phyloP scores from a whole-genome alignment of 2,113 vertebrate species.

The Perca fluviatilis region DNA sequence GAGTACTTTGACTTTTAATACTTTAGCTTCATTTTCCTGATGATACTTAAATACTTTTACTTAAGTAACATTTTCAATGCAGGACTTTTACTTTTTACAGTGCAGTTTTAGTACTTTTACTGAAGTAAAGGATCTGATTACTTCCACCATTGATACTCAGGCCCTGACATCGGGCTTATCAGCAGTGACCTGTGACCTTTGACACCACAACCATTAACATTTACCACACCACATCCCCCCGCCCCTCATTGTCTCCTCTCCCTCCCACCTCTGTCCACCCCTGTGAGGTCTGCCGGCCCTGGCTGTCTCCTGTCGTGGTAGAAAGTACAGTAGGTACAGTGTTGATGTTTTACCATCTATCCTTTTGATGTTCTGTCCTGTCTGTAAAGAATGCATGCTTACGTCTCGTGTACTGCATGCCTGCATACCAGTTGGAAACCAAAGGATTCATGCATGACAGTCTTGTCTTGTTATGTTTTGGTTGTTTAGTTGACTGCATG shows the following conservation, averaged over 20 bases:
- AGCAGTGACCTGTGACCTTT: constrained; percentile 19
- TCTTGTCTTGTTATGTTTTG: background rate
- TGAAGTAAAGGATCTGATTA: too few relatives aligned
- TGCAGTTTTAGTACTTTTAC: too few relatives aligned
- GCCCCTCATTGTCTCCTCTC: background rate
- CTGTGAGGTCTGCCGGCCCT: constrained; percentile 28
- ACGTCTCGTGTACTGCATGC: constrained; percentile 12
- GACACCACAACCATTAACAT: background rate
- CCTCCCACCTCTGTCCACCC: background rate
- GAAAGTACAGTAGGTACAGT: constrained; percentile 38
- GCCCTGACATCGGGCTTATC: background rate
- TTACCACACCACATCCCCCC: too few relatives aligned
- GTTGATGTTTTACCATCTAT: background rate
- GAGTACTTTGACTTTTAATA: too few relatives aligned
- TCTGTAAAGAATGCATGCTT: background rate
- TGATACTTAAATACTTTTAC: too few relatives aligned
- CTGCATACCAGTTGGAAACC: background rate
- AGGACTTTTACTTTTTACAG: too few relatives aligned
- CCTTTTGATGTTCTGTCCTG: background rate
- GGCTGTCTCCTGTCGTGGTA: constrained; percentile 20
- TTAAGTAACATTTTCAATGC: too few relatives aligned
- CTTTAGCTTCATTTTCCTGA: too few relatives aligned
- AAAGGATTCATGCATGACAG: background rate
- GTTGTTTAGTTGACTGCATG: constrained; percentile 1
- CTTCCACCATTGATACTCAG: background rate